Percentiles rank a stretch among this genome's conserved stretches.
phyloP scores from a whole-genome alignment of 2,797 vertebrate genomes.

The Meriones psammophilus region DNA sequence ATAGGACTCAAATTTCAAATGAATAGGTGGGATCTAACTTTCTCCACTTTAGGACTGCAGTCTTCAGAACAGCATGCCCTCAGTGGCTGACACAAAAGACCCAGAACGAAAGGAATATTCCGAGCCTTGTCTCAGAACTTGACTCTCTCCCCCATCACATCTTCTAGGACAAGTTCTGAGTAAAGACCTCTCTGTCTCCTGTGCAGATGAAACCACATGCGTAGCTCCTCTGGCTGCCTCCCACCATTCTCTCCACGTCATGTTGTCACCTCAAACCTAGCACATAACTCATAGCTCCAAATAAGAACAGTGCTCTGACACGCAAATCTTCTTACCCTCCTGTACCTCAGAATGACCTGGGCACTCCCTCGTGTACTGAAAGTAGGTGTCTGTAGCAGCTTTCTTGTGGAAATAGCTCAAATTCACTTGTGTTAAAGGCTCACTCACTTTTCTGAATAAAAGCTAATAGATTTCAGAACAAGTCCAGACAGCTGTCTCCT shows the following conservation, averaged over 20 bases:
- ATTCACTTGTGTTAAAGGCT: background rate
- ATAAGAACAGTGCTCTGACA: background rate
- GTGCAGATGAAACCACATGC: background rate
- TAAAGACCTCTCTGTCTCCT: background rate
- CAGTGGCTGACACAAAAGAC: background rate
- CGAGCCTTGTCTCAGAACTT: background rate
- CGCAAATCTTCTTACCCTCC: background rate
- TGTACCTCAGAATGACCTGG: background rate
- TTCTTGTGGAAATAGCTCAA: background rate
- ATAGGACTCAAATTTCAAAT: background rate
- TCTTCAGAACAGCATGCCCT: background rate
- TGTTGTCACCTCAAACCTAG: background rate
- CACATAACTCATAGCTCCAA: background rate
- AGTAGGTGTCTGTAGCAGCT: background rate
- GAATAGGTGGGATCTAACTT: background rate
- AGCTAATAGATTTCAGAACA: constrained; percentile 12
- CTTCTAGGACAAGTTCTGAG: background rate
- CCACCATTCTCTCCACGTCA: background rate
- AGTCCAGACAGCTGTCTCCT: background rate
- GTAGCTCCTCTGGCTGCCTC: background rate
- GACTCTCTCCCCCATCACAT: background rate
- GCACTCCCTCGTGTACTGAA: background rate
- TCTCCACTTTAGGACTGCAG: background rate
- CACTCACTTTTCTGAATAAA: background rate
- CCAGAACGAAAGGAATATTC: background rate